These are phyloP conservation scores for Calyptomena viridis DNA, from an alignment of 2,113 vertebrate genomes.

Conservation along the genomic window DNA sequence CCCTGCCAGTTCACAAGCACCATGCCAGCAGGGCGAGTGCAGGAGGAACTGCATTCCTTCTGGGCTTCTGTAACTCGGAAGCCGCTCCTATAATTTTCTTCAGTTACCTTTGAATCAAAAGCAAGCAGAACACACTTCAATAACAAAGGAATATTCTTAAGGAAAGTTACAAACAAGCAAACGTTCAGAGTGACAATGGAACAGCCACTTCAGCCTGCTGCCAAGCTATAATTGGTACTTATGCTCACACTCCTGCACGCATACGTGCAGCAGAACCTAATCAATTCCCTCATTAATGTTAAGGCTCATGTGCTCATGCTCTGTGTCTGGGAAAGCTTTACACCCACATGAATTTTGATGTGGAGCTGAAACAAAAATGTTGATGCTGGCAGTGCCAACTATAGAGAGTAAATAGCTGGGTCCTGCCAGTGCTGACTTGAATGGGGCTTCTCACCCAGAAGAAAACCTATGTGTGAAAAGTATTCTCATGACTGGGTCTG, in stretches of 20 bases:
- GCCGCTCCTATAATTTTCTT: conserved; percentile 13
- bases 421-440: conserved; percentile 48
- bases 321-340: conserved; percentile 57
- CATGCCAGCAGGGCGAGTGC: background rate
- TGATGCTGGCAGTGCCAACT: conserved; percentile 49
- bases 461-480: conserved; percentile 36
- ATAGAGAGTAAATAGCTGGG: conserved; percentile 51
- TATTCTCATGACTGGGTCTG: background rate
- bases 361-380: conserved; percentile 64
- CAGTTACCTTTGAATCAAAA: conserved; percentile 10
- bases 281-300: conserved; percentile 48
- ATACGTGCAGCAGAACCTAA: conserved; percentile 40
- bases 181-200: background rate
- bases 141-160: conserved; percentile 25
- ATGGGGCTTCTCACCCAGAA: conserved; percentile 52
- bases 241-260: conserved; percentile 9
- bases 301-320: conserved; percentile 42
- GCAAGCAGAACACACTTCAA: background rate
- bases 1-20: conserved; percentile 11
- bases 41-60: conserved; percentile 47
- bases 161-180: background rate
- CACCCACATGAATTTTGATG: conserved; percentile 66
- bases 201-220: background rate
- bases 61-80: background rate
- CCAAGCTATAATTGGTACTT: conserved; percentile 14